phyloP scores from a whole-genome alignment of 2,888 invertebrate species.

The Agapostemon virescens region DNA sequence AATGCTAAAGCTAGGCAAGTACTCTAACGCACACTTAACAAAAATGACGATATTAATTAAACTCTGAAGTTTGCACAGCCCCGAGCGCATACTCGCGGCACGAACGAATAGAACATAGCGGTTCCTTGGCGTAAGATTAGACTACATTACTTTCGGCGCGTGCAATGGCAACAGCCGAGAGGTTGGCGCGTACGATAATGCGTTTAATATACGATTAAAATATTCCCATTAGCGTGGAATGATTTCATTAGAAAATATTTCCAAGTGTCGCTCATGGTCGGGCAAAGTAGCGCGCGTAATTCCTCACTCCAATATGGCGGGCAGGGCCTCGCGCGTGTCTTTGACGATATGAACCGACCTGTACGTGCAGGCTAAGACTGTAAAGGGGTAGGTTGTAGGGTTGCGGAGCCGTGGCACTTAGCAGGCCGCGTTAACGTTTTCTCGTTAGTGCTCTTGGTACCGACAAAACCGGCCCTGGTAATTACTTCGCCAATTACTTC shows the following conservation, averaged over 20 bases:
- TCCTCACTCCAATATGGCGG: constrained; percentile 3
- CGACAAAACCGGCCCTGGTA: constrained; percentile 39
- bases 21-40: background rate
- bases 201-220: background rate
- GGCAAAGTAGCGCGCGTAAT: background rate
- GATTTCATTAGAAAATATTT: constrained; percentile 5
- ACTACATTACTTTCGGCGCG: background rate
- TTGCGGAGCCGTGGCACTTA: constrained; percentile 37
- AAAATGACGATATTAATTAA: background rate
- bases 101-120: background rate
- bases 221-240: background rate
- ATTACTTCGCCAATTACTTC: constrained; percentile 56
- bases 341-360: background rate
- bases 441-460: constrained; percentile 50
- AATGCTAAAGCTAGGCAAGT: too few relatives aligned
- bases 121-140: background rate
- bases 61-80: background rate
- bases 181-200: too few relatives aligned
- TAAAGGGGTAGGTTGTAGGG: constrained; percentile 10
- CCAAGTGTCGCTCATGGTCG: background rate
- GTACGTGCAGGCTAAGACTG: constrained; percentile 33
- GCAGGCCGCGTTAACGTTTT: constrained; percentile 46
- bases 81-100: background rate
- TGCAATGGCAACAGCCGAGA: background rate
- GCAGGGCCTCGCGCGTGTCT: background rate